Evolutionary conservation across 2,113 vertebrate genomes (phyloP).

Genomic region (Datnioides undecimradiatus): DNA sequence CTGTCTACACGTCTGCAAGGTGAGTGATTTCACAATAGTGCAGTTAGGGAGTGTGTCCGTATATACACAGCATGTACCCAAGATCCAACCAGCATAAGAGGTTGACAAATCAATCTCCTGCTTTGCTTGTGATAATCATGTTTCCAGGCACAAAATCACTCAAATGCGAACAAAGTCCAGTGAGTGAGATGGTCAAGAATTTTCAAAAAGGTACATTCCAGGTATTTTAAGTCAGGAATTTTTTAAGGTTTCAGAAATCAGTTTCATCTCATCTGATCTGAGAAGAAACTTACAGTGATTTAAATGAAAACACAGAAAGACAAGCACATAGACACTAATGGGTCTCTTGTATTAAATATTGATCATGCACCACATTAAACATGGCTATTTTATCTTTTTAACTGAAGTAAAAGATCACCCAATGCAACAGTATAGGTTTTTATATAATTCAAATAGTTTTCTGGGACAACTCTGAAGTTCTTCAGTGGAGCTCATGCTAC

Average conservation of each 20-base stretch:
- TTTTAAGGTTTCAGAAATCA: neutral
- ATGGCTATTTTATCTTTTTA: neutral
- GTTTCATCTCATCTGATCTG: neutral
- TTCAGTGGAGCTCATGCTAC: neutral
- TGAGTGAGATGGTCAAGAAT: neutral
- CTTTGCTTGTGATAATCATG: neutral
- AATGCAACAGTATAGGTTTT: no score
- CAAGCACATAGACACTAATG: neutral
- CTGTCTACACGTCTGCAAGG: slow-evolving; percentile 1
- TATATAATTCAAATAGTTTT: neutral
- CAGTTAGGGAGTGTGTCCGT: neutral
- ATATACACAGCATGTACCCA: neutral
- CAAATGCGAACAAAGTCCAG: neutral
- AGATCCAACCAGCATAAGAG: neutral
- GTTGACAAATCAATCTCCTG: neutral
- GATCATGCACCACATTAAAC: neutral
- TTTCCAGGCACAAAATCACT: neutral
- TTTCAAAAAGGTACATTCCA: neutral
- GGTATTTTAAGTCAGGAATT: neutral
- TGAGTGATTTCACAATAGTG: neutral
- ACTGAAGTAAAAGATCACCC: no score
- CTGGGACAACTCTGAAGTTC: neutral
- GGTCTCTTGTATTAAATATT: neutral
- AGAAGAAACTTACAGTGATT: neutral
- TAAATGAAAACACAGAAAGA: neutral